Base-by-base conservation (phyloP, 1,140 invertebrate genomes). In the Diachasma alloeum region DNA sequence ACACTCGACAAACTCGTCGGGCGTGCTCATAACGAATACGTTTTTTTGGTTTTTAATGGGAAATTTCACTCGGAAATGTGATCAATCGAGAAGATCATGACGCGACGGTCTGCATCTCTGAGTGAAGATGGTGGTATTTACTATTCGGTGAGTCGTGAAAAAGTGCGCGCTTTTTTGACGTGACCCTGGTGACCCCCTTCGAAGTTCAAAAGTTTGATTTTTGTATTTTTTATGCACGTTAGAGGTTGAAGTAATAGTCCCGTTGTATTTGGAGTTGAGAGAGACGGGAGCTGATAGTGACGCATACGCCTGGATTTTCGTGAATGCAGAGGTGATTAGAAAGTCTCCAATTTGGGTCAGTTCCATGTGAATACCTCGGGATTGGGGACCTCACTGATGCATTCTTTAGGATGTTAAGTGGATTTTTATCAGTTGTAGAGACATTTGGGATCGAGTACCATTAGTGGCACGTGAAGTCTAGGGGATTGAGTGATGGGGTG, bases 1-100 rank as follows among this genome's bases (percentile, higher is more conserved):
- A 68, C 68, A 72, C 66, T 68, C 69, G 75, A 76, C 75, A 72
- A 76, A 71, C 75, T 76, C 66, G 46, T 71, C 69, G 59, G 19
- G 17, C 17, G 36, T 22, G 15, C 42, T 36, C 74, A 37, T 63
- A 63, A 63, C 59, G 22, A 63, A 63, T 19, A 4, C 0, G 0
- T 63, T 63, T 63, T 31, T 24, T 63, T 1, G 9, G 10, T 26
- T 11, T 31, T 31, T 63, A 63, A 63, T 26, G 9, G 9, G 1
- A 53, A 53, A 17, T n/a, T 53, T 17, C 1, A 17, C 2, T 53
- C 4, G 10, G 17, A 53, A 53, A 53, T 53, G 48, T 53, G 17
- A 53, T 31, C 9, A 53, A 53, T 53, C 11, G n/a, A n/a, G 10
- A 19, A 6, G 4, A 53, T 48, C 10, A 48, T 53, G 48, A 53